A percentile compares a stretch with the other conserved stretches of the same genome.
Evolutionary conservation across 2,888 invertebrate genomes (phyloP).

Genomic region (Incurvaria masculella): DNA sequence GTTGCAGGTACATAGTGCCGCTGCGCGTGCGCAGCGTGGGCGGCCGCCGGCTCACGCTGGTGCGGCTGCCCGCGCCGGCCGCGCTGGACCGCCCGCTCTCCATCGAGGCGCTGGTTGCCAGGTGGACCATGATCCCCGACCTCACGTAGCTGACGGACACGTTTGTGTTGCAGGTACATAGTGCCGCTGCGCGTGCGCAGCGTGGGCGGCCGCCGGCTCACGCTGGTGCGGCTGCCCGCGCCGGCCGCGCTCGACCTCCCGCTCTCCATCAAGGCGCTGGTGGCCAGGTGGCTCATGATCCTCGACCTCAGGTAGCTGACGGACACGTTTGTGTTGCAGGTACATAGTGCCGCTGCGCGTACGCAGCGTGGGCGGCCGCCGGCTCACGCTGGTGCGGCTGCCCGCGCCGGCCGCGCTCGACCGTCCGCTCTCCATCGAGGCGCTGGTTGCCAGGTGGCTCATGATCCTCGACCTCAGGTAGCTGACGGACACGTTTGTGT

Average conservation of each 20-base stretch:
- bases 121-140: slow-evolving; percentile 49
- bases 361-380: slow-evolving; percentile 31
- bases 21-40: slow-evolving; percentile 31
- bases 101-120: slow-evolving; percentile 35
- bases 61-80: slow-evolving; percentile 38
- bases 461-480: slow-evolving; percentile 50
- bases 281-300: slow-evolving; percentile 47
- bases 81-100: slow-evolving; percentile 32
- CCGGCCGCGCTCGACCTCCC: slow-evolving; percentile 32
- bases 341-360: slow-evolving; percentile 36
- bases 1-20: no score
- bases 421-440: slow-evolving; percentile 34
- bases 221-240: slow-evolving; percentile 38
- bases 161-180: no score
- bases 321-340: no score
- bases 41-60: slow-evolving; percentile 35
- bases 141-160: no score
- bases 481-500: no score
- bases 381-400: slow-evolving; percentile 37
- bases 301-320: slow-evolving; percentile 48
- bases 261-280: slow-evolving; percentile 35
- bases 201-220: slow-evolving; percentile 33
- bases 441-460: slow-evolving; percentile 41
- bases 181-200: slow-evolving; percentile 36
- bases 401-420: slow-evolving; percentile 37